phyloP scores from a whole-genome alignment of 2,113 vertebrate species.

The Callionymus lyra region DNA sequence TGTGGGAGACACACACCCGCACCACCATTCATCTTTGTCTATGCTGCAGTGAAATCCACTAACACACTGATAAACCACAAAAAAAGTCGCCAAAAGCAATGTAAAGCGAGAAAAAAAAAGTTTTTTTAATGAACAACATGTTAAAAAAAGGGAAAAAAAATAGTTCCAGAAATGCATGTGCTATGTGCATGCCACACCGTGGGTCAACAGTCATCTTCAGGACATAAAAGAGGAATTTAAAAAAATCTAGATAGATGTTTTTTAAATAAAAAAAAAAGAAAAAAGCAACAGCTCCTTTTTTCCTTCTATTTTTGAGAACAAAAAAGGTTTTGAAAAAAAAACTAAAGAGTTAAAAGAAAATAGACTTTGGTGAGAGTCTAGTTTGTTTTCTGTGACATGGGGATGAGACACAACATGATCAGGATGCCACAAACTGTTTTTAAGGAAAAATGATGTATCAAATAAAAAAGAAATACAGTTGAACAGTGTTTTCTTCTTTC shows the following conservation, averaged over 20 bases:
- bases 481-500: conserved; percentile 58
- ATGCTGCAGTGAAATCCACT: conserved; percentile 62
- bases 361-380: conserved; percentile 58
- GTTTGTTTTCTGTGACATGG: conserved; percentile 61
- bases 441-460: conserved; percentile 36
- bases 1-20: conserved; percentile 24
- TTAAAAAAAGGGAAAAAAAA: conserved; percentile 52
- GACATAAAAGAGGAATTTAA: conserved; percentile 64
- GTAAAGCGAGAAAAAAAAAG: conserved; percentile 54
- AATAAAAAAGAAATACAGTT: conserved; percentile 49
- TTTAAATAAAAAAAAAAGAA: no score
- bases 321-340: conserved; percentile 54
- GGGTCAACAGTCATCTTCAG: conserved; percentile 76
- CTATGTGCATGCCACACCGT: conserved; percentile 78
- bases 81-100: conserved; percentile 64
- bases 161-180: conserved; percentile 78
- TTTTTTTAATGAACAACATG: conserved; percentile 61
- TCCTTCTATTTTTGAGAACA: conserved; percentile 88
- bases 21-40: conserved; percentile 49
- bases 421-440: conserved; percentile 59
- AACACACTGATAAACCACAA: conserved; percentile 61
- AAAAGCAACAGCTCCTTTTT: conserved; percentile 71
- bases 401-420: conserved; percentile 61
- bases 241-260: conserved; percentile 70
- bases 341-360: conserved; percentile 62